Evolutionary conservation across 2,797 vertebrate species (phyloP).

Genomic region (Phyllotis vaccarum): DNA sequence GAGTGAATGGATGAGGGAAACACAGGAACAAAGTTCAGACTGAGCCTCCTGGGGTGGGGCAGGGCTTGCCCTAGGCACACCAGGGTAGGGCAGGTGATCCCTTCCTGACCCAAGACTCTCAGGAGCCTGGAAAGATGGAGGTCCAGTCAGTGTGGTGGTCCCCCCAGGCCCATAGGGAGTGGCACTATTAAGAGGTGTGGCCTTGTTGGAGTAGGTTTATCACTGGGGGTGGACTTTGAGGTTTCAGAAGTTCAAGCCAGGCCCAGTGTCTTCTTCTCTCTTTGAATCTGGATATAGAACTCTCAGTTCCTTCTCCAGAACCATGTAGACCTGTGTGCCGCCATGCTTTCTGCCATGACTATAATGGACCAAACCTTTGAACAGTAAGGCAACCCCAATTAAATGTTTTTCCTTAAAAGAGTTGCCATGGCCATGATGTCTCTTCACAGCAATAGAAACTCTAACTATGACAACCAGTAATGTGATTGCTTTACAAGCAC

Average conservation of each 20-base stretch:
- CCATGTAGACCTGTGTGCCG: background rate
- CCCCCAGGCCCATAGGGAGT: too few species aligned
- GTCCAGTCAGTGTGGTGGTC: background rate
- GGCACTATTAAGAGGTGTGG: background rate
- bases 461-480: background rate
- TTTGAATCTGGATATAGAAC: background rate
- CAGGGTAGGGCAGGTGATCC: background rate
- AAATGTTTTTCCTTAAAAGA: background rate
- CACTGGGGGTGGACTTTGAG: background rate
- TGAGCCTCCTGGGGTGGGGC: background rate
- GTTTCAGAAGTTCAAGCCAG: background rate
- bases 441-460: background rate
- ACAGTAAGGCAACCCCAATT: background rate
- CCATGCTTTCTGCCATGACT: background rate
- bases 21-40: background rate
- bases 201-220: background rate
- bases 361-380: background rate
- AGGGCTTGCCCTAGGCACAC: background rate
- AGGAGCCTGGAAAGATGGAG: background rate
- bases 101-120: too few species aligned
- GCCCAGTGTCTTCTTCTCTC: background rate
- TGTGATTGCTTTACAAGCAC: background rate
- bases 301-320: background rate
- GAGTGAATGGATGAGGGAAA: background rate
- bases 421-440: background rate